Base-by-base conservation (phyloP, 1,140 invertebrate species). In the Zaprionus vittiger region DNA sequence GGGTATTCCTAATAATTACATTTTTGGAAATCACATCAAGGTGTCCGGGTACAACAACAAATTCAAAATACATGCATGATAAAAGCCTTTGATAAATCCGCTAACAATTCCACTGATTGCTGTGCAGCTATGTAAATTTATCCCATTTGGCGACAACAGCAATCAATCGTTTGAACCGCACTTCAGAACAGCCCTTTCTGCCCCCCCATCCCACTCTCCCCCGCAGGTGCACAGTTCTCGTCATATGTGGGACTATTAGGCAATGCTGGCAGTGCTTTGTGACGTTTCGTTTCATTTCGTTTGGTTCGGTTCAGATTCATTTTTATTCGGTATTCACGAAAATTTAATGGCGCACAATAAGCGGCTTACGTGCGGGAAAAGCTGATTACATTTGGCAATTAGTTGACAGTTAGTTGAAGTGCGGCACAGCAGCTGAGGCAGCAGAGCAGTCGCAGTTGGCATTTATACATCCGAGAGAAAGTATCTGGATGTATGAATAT, bases 301-400 rank as follows among this genome's bases (percentile, higher is more conserved):
- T 52, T 60, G 55, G 37, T 63, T 76, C 38, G 47, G 47, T 24
- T 67, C 65, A 26, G 63, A 64, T 80, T 75, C 63, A 65, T 80
- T 85, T 87, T 87, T 79, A 75, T 79, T 68, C 66, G 63, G 26
- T 55, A 56, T 71, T 78, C 73, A 71, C 67, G 68, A 73, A 89
- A 80, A 89, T 81, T 60, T 89, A 81, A 87, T 89, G 83, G 84
- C 72, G 67, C 81, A 89, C 81, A 89, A 80, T 86, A 86, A 86
- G 84, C 83, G 77, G 84, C 84, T 86, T 86, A 86, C 61, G 80
- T 80, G 73, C 44, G 68, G 47, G 70, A 65, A 87, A 87, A 87
- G 83, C 83, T 89, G 84, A 87, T 87, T 89, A 87, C 84, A 83
- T 83, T 89, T 87, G 77, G 78, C 84, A 87, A 87, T 87, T 87